A percentile compares a stretch with the other conserved stretches of the same genome.
Conservation (phyloP, 2,113 vertebrate species). For the Siniperca knerii region DNA sequence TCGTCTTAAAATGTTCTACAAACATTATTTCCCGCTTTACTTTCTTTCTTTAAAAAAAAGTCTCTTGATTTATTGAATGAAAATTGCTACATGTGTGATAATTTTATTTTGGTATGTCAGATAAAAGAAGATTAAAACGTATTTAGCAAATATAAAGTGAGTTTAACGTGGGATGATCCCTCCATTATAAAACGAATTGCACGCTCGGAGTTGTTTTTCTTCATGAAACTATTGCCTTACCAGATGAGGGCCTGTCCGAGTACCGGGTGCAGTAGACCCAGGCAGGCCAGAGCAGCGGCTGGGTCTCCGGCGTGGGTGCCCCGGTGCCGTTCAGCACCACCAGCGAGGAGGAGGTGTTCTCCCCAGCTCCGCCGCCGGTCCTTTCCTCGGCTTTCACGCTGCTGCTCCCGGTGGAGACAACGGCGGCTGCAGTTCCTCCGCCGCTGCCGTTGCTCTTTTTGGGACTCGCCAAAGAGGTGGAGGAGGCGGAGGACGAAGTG, state of each 20-base stretch:
- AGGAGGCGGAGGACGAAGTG: conserved; percentile 81
- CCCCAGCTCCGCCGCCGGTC: conserved; percentile 74
- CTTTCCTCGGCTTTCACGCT: conserved; percentile 78
- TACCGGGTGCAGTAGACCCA: conserved; percentile 98
- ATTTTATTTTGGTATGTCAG: not conserved
- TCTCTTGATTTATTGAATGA: not conserved
- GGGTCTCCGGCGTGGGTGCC: conserved; percentile 84
- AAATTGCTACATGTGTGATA: not conserved
- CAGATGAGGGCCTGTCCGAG: conserved; percentile 96
- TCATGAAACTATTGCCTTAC: conserved; percentile 84
- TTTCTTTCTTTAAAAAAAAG: too few species aligned
- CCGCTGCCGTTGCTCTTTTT: conserved; percentile 43
- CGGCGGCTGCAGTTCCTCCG: conserved; percentile 18
- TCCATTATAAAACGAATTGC: not conserved
- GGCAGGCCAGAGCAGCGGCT: conserved; percentile 93
- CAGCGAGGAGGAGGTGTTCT: conserved; percentile 83
- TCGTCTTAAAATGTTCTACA: too few species aligned
- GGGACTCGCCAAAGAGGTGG: conserved; percentile 60
- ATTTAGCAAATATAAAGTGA: not conserved
- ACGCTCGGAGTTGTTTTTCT: not conserved
- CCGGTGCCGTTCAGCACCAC: conserved; percentile 85
- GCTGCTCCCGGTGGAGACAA: conserved; percentile 8
- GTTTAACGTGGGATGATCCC: not conserved
- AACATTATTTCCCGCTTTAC: too few species aligned
- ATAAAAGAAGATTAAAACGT: not conserved